Evolutionary conservation across 2,888 invertebrate species (phyloP).

Genomic region (Quadriops clusia): DNA sequence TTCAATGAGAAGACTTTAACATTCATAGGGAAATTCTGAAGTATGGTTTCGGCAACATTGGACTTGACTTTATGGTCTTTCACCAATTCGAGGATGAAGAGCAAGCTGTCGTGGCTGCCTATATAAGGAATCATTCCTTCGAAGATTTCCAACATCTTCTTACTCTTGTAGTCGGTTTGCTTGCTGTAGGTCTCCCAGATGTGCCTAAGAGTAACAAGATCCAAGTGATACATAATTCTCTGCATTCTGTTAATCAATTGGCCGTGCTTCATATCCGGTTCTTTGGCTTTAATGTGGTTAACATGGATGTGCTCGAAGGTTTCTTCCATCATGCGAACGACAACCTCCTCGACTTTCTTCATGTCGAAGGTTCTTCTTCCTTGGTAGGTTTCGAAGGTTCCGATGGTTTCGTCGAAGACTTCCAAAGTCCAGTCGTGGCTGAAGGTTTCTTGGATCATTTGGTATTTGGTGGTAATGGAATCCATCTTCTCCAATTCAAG

Average conservation of each 20-base stretch:
- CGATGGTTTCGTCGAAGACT: too few relatives aligned
- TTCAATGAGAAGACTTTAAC: slow-evolving; percentile 32
- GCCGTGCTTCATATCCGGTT: slow-evolving; percentile 28
- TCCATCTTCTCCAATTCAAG: slow-evolving; percentile 24
- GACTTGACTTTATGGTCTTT: slow-evolving; percentile 27
- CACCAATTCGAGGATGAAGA: slow-evolving; percentile 33
- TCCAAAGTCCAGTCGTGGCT: too few relatives aligned
- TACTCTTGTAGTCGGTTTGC: slow-evolving; percentile 16
- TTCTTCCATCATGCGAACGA: slow-evolving; percentile 27
- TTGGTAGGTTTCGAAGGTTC: slow-evolving; percentile 27
- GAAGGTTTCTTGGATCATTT: too few relatives aligned
- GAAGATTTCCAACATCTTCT: slow-evolving; percentile 27
- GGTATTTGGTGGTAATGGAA: slow-evolving; percentile 16
- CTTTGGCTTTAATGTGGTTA: slow-evolving; percentile 26
- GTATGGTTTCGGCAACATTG: slow-evolving; percentile 26
- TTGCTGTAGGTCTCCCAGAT: slow-evolving; percentile 20
- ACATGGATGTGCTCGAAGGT: slow-evolving; percentile 29
- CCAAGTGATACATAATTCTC: slow-evolving; percentile 26
- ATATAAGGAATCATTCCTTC: slow-evolving; percentile 37
- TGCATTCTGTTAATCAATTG: slow-evolving; percentile 31
- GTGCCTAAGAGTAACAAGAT: slow-evolving; percentile 25
- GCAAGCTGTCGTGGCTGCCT: slow-evolving; percentile 34
- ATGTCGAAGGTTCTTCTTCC: slow-evolving; percentile 27
- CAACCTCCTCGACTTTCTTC: slow-evolving; percentile 20
- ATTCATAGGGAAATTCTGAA: slow-evolving; percentile 35